phyloP scores from a whole-genome alignment of 2,888 invertebrate genomes.

The Epinotia nisella region DNA sequence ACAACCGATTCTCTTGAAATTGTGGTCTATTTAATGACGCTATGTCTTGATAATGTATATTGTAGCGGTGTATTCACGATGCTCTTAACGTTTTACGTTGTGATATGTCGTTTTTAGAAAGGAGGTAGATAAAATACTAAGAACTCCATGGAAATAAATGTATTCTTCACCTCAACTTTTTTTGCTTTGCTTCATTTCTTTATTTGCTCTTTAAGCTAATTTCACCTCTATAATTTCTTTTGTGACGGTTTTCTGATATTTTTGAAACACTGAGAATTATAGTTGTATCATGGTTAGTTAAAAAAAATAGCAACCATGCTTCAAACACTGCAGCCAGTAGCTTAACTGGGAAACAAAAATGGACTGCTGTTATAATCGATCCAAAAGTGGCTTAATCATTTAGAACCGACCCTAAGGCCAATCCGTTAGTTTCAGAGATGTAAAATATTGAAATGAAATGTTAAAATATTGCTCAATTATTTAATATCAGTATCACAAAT shows the following conservation, averaged over 20 bases:
- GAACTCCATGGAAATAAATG: background rate
- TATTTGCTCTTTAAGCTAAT: too few species aligned
- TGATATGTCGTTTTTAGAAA: too few species aligned
- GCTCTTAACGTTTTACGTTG: too few species aligned
- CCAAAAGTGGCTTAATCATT: background rate
- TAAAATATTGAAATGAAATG: background rate
- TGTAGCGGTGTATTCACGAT: background rate
- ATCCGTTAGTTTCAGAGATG: background rate
- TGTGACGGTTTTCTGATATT: too few species aligned
- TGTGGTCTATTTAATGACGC: background rate
- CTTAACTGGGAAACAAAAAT: background rate
- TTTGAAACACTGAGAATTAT: too few species aligned
- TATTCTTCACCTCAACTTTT: background rate
- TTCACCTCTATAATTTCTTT: too few species aligned
- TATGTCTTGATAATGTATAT: too few species aligned
- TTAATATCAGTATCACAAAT: conserved; percentile 30
- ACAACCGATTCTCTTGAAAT: too few species aligned
- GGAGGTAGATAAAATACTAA: too few species aligned
- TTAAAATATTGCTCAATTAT: background rate
- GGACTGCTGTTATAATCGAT: background rate
- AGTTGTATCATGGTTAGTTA: too few species aligned
- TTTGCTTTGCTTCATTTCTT: too few species aligned
- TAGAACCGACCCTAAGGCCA: background rate
- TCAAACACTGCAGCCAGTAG: background rate
- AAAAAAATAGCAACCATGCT: too few species aligned